Evolutionary conservation across 2,797 vertebrate genomes (phyloP), one percentile per base, ranked within the genome.

Genomic region (Sebastes goodei): DNA sequence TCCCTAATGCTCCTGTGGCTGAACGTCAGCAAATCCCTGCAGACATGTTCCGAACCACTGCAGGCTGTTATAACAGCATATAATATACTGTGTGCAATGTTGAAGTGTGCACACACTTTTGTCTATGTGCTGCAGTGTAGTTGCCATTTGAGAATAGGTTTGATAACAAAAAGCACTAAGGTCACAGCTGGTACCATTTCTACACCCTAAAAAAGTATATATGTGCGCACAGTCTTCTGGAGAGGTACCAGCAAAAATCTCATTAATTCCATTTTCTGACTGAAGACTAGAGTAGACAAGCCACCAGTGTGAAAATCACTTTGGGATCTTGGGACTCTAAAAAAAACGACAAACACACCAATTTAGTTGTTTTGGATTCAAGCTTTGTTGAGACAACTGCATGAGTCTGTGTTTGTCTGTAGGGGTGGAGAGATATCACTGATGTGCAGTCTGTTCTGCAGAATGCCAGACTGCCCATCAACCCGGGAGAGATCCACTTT

Each of bases 401-500:
- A 30, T 72, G 78, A 71, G 55, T 76, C 60, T 84, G 76, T 76
- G 73, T 76, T 53, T 86, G 76, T 86, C 74, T 87, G 73, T 61
- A n/a, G 52, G 75, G 69, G 53, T 59, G 74, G 64, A 83, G 79
- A 80, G 79, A 80, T 85, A 84, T 79, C 82, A 70, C 38, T 63
- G 75, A 88, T 87, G 67, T 78, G 86, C 82, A 80, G 67, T 80
- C 62, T 83, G 78, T 73, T 78, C 35, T 78, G 81, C 74, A 80
- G 61, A 73, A 66, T 76, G 81, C 76, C 71, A 83, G 82, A 27
- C 81, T 86, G 89, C 85, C 87, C 86, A 78, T 90, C 88, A 86
- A 78, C 77, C 65, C 77, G 2, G 9, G 74, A 86, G 89, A 91
- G 83, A 90, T 84, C 60, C 82, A 88, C 84, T 92, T 92, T 91